A percentile compares a stretch with the other conserved stretches of the same genome.
These are phyloP conservation scores for Eledone cirrhosa DNA, from an alignment of 2,888 invertebrate species.

Conservation along the genomic window DNA sequence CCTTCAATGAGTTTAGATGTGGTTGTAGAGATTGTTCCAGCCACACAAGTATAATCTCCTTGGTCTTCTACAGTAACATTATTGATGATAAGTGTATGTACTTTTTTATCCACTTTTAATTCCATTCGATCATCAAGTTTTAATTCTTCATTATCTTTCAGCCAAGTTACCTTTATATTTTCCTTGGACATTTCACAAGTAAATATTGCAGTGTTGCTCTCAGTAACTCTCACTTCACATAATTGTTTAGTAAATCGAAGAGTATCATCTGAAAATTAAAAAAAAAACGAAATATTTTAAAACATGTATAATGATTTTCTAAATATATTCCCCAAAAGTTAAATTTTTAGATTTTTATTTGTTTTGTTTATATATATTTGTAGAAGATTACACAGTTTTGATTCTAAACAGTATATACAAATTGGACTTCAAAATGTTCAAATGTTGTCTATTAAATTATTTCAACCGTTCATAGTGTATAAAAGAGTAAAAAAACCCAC, in stretches of 20 bases:
- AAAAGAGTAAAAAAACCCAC: too few relatives aligned
- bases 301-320: too few relatives aligned
- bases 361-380: too few relatives aligned
- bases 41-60: slow-evolving; percentile 16
- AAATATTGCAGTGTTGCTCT: slow-evolving; percentile 16
- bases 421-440: too few relatives aligned
- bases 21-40: slow-evolving; percentile 11
- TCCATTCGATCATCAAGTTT: not conserved
- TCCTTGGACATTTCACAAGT: slow-evolving; percentile 22
- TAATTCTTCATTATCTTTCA: slow-evolving; percentile 19
- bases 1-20: slow-evolving; percentile 5
- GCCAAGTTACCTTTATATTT: slow-evolving; percentile 14
- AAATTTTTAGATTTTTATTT: too few relatives aligned
- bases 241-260: not conserved
- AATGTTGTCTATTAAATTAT: too few relatives aligned
- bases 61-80: slow-evolving; percentile 19
- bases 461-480: too few relatives aligned
- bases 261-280: too few relatives aligned
- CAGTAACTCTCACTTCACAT: slow-evolving; percentile 15
- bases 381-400: too few relatives aligned
- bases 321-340: too few relatives aligned
- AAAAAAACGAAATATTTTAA: too few relatives aligned
- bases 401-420: too few relatives aligned
- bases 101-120: slow-evolving; percentile 4
- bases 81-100: slow-evolving; percentile 1